phyloP scores from a whole-genome alignment of 1,140 invertebrate species.

The Drosophila ambigua region DNA sequence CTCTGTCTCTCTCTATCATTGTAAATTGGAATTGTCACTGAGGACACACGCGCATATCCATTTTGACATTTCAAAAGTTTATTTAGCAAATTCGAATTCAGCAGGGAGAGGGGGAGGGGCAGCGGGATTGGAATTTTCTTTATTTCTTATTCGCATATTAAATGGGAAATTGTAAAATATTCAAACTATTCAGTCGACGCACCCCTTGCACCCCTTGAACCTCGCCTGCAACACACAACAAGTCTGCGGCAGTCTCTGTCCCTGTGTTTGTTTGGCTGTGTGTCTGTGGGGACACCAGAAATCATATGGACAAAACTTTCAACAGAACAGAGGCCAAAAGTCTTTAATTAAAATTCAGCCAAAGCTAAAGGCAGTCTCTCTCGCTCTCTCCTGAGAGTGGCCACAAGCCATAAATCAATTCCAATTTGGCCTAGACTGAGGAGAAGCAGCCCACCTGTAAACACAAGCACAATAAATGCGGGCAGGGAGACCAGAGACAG shows the following conservation, averaged over 20 bases:
- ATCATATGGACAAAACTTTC: slow-evolving; percentile 21
- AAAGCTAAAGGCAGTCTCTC: not conserved
- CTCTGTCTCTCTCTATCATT: no score
- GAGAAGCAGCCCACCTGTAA: slow-evolving; percentile 9
- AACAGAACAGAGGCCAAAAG: slow-evolving; percentile 13
- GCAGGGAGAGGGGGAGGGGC: not conserved
- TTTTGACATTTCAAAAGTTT: not conserved
- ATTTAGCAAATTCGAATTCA: not conserved
- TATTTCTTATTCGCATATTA: not conserved
- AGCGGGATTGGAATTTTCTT: no score
- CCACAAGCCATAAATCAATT: slow-evolving; percentile 31
- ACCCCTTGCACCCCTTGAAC: no score
- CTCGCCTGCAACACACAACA: no score
- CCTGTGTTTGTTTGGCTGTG: not conserved
- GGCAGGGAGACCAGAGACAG: no score
- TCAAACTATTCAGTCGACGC: not conserved
- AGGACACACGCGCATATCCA: not conserved
- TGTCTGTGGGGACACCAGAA: slow-evolving; percentile 7
- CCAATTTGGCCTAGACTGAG: slow-evolving; percentile 2
- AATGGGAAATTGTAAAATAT: slow-evolving; percentile 12
- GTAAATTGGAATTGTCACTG: not conserved
- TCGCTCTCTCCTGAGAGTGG: not conserved
- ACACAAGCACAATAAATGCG: no score
- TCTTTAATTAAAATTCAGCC: slow-evolving; percentile 37
- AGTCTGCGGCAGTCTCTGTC: no score